Evolutionary conservation across 2,113 vertebrate genomes (phyloP).

Genomic region (Paracanthobrama guichenoti): DNA sequence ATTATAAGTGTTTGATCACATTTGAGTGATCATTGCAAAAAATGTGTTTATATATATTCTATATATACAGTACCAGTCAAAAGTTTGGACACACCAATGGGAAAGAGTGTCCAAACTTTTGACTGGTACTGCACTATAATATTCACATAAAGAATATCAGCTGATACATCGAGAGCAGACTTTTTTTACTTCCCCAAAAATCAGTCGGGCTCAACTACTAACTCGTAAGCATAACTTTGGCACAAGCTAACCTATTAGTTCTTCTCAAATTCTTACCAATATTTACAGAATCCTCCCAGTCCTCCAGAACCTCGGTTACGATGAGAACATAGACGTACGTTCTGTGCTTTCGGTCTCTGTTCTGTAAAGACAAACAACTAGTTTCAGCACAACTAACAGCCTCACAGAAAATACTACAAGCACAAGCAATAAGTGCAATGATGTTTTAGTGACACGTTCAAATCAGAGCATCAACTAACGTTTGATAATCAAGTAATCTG

Average conservation of each 20-base stretch:
- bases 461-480: background rate
- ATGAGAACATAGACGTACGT: constrained; percentile 96
- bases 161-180: too few species aligned
- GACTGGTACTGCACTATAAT: too few species aligned
- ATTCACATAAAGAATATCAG: too few species aligned
- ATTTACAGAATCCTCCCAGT: constrained; percentile 98
- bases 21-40: too few species aligned
- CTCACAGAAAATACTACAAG: background rate
- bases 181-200: too few species aligned
- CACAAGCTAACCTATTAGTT: too few species aligned
- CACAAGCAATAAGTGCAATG: background rate
- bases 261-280: constrained; percentile 80
- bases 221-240: background rate
- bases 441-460: background rate
- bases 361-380: constrained; percentile 70
- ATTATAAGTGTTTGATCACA: too few species aligned
- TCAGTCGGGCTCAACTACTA: too few species aligned
- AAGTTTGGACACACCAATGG: too few species aligned
- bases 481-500: background rate
- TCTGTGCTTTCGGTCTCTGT: constrained; percentile 95
- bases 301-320: constrained; percentile 94
- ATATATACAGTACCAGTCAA: too few species aligned
- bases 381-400: background rate
- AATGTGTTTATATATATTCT: too few species aligned
- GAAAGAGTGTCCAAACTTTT: too few species aligned